These are phyloP conservation scores for Eilema depressum DNA, from an alignment of 2,888 invertebrate species.

Conservation along the genomic window DNA sequence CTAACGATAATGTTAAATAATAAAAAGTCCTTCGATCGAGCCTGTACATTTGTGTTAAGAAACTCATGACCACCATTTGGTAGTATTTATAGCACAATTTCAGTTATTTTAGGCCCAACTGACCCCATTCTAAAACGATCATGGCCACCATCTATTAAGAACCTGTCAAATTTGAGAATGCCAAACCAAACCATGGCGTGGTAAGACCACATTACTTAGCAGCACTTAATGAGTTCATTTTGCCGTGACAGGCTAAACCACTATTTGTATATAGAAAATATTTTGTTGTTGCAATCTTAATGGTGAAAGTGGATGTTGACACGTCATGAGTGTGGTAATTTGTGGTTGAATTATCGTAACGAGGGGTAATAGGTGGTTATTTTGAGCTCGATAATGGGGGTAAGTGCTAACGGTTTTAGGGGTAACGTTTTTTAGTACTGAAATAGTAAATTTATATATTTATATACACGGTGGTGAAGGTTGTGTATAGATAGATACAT, in stretches of 20 bases:
- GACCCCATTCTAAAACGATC: not conserved
- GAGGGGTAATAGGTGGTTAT: conserved; percentile 24
- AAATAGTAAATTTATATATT: not conserved
- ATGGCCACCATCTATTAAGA: conserved; percentile 25
- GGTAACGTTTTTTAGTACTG: not conserved
- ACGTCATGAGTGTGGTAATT: conserved; percentile 40
- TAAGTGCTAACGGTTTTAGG: conserved; percentile 3
- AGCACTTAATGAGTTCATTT: conserved; percentile 10
- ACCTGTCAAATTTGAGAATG: conserved; percentile 20
- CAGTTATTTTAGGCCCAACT: not conserved
- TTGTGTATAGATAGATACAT: too few species aligned
- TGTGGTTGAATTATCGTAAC: conserved; percentile 41
- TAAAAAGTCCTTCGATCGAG: too few species aligned
- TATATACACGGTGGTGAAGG: too few species aligned
- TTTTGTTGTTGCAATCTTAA: conserved; percentile 30
- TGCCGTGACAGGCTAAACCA: conserved; percentile 28
- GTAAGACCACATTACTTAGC: conserved; percentile 15
- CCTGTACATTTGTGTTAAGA: not conserved
- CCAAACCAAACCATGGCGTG: conserved; percentile 34
- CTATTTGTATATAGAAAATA: conserved; percentile 42
- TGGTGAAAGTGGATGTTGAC: conserved; percentile 42
- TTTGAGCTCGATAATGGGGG: conserved; percentile 4
- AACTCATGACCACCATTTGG: not conserved
- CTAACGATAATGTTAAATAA: too few species aligned
- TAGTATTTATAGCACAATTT: not conserved